Evolutionary conservation across 2,113 vertebrate species (phyloP), one percentile per base, ranked within the genome.

Genomic region (Shinisaurus crocodilurus): DNA sequence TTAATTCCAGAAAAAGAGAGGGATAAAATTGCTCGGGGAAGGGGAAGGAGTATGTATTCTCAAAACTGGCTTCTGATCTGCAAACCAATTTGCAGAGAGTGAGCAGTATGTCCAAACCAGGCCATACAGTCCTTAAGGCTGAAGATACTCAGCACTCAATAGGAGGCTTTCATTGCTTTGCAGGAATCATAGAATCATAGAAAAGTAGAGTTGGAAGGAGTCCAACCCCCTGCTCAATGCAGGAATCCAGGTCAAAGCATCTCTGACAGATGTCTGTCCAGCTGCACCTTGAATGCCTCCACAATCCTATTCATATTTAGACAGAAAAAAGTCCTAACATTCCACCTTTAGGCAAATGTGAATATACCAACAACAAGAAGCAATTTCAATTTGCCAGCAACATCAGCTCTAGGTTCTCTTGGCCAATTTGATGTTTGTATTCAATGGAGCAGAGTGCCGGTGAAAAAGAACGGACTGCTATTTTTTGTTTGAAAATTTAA

Each of bases 401-500:
- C 60, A 81, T 69, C 87, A 72, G 43, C 63, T 5, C 69, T 37
- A 27, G 5, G 67, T 80, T 16, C 81, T 6, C 10, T 0, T 15
- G 43, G 75, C 86, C 45, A 32, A 34, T 23, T 63, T 67, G 16
- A 43, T 57, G 5, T 27, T 60, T 23, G 0, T 1, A 45, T 34
- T 34, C 50, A 63, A 18, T 84, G 50, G 12, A 70, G 16, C 32
- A 27, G 40, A 90, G 3, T 54, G 37, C 60, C 9, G 34, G 3
- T 1, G 43, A 63, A 76, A 75, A 20, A 0, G 0, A 57, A 32
- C 29, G 7, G 0, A 0, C 3, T 0, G 0, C n/a, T 6, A 13
- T 0, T 0, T 1, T 70, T 0, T 48, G 45, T 89, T 34, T 40
- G 2, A 40, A 54, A 4, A 0, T 9, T 82, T 45, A 85, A 12